Conservation (phyloP, 2,113 vertebrate species). For the Oncorhynchus keta region DNA sequence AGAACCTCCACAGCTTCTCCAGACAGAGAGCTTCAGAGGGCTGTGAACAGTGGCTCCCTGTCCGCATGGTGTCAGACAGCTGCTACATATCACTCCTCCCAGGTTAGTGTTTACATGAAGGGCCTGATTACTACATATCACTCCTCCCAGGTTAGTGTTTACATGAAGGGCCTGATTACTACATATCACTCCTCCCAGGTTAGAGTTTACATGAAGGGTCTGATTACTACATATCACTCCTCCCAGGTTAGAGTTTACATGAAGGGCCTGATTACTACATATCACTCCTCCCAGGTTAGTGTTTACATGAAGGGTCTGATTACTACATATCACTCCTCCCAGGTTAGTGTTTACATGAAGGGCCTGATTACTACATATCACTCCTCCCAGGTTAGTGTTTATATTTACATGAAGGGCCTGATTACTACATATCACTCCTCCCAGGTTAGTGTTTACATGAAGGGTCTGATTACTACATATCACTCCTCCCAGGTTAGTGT, state of each 20-base stretch:
- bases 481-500: too few relatives aligned
- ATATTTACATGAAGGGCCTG: too few relatives aligned
- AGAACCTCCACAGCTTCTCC: slow-evolving; percentile 79
- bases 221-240: neutral
- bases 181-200: neutral
- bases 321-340: too few relatives aligned
- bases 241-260: neutral
- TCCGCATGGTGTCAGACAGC: slow-evolving; percentile 47
- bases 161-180: too few relatives aligned
- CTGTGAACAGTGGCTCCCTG: slow-evolving; percentile 79
- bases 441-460: too few relatives aligned
- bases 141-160: neutral
- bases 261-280: neutral
- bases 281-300: neutral
- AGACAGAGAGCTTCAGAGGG: slow-evolving; percentile 71
- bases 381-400: too few relatives aligned
- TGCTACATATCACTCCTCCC: slow-evolving; percentile 57
- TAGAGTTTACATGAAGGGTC: neutral
- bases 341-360: too few relatives aligned
- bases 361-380: too few relatives aligned
- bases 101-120: slow-evolving; percentile 48
- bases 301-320: too few relatives aligned
- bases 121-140: too few relatives aligned
- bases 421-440: too few relatives aligned
- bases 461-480: too few relatives aligned